These are phyloP conservation scores for Lepidostoma basale DNA, from an alignment of 1,140 invertebrate genomes.

Conservation along the genomic window DNA sequence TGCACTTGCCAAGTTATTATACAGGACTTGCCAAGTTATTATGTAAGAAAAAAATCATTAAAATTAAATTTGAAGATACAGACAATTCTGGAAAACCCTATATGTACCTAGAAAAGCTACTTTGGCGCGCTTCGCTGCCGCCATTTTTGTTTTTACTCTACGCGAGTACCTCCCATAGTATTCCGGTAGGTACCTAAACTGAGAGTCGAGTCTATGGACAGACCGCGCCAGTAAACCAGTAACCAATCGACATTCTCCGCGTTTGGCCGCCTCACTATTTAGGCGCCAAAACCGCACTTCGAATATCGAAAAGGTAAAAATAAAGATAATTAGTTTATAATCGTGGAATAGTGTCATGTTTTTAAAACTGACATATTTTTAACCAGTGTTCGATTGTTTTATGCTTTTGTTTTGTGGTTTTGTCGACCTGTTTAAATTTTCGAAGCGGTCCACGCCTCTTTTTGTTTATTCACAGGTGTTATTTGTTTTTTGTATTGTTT, in stretches of 20 bases:
- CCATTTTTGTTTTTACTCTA: background rate
- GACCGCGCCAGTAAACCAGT: background rate
- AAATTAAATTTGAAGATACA: too few relatives aligned
- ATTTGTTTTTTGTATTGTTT: slow-evolving; percentile 3
- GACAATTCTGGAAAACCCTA: background rate
- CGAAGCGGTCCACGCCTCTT: background rate
- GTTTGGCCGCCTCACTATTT: background rate
- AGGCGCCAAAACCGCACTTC: background rate
- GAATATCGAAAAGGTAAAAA: slow-evolving; percentile 3
- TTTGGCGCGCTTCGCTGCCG: background rate
- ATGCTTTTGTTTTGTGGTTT: background rate
- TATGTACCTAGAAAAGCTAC: background rate
- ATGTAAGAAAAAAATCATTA: too few relatives aligned
- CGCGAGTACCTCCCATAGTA: background rate
- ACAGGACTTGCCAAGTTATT: too few relatives aligned
- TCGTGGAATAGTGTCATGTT: too few relatives aligned
- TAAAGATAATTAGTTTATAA: background rate
- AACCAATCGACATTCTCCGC: background rate
- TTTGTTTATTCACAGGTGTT: slow-evolving; percentile 8
- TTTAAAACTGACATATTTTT: too few relatives aligned
- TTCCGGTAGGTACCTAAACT: too few relatives aligned
- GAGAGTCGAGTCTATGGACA: background rate
- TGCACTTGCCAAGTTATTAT: too few relatives aligned
- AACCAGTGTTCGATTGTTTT: slow-evolving; percentile 4
- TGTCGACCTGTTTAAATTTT: background rate